Evolutionary conservation across 2,797 vertebrate genomes (phyloP), one percentile per base, ranked within the genome.

Genomic region (Molossus alvarezi): DNA sequence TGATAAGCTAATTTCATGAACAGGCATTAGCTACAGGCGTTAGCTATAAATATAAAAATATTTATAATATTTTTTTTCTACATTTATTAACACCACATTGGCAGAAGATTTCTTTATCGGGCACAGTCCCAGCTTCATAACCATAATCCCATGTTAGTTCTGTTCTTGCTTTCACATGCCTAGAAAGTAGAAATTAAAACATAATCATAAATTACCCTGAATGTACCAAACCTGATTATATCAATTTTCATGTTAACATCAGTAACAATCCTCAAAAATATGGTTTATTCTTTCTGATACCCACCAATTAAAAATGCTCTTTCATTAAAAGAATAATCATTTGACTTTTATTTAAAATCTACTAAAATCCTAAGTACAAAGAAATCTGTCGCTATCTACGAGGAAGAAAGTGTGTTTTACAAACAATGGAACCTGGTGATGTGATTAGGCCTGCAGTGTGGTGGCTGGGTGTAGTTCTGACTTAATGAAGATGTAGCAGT

Each of bases 101-200:
- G 94, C 99, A 99, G 84, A 98, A 92, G 95, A 98, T 98, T 96
- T 99, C 98, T 73, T 96, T 98, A 84, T 98, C 98, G 94, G 98
- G 98, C 88, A 97, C 69, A 91, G 98, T 98, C 95, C 98, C 98
- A 96, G 97, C 98, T 98, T 98, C 95, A 91, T 99, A 99, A 95
- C 98, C 98, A 97, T 99, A 99, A 96, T 99, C 98, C 99, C 99
- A 99, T 0, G 99, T 99, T 94, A 99, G 98, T 97, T 99, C 99
- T 0, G 99, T 98, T 96, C 99, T 99, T 51, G 99, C 99, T 98
- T 98, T 99, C 96, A 99, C 98, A 12, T 97, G 97, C 90, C 99
- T 99, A 98, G 89, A 96, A 98, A 98, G 96, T 9, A 98, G 96
- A 97, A 90, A 95, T 95, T 60, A 67, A 93, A 97, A 97, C 88